phyloP scores from a whole-genome alignment of 2,797 vertebrate genomes.

The Garrulus glandarius region DNA sequence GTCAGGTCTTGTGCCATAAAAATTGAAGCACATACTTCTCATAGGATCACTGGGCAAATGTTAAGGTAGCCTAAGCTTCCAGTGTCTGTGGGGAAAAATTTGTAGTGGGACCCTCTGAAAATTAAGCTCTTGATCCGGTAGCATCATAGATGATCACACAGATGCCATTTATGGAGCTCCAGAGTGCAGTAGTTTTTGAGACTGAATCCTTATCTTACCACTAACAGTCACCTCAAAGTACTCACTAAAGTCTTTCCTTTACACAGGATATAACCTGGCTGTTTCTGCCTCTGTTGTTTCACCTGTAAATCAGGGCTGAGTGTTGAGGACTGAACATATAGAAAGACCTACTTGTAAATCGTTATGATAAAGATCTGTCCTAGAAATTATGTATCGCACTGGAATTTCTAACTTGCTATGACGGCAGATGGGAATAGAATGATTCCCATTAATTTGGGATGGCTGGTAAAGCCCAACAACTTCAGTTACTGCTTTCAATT shows the following conservation, averaged over 20 bases:
- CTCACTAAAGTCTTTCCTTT: background rate
- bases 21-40: background rate
- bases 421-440: constrained; percentile 23
- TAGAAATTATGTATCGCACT: constrained; percentile 9
- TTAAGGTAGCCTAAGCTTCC: background rate
- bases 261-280: background rate
- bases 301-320: background rate
- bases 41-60: background rate
- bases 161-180: background rate
- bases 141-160: background rate
- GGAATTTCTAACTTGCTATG: constrained; percentile 10
- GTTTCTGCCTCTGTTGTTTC: background rate
- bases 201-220: background rate
- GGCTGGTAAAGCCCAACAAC: constrained; percentile 40
- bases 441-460: constrained; percentile 6
- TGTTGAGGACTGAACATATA: background rate
- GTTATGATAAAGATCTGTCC: background rate
- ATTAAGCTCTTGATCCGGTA: background rate
- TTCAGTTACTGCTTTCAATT: constrained; percentile 47
- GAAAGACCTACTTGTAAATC: background rate
- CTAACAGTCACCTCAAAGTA: background rate
- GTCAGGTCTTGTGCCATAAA: background rate
- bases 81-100: background rate
- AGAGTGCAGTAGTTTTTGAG: background rate
- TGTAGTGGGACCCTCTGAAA: background rate